These are phyloP conservation scores for Cheirogaleus medius DNA, from an alignment of 2,113 vertebrate genomes.

Conservation along the genomic window DNA sequence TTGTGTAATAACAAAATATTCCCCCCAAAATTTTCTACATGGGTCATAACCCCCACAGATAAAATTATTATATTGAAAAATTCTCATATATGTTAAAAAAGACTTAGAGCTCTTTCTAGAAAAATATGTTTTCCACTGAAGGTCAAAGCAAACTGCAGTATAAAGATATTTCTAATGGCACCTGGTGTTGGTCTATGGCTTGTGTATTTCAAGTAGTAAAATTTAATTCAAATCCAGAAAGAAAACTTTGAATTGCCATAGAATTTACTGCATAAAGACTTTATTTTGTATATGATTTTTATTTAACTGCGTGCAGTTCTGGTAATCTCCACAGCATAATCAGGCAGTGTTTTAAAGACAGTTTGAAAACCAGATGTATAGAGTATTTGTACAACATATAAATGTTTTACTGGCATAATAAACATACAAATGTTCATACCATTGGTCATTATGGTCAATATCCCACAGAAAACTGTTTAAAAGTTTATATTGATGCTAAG, in stretches of 20 bases:
- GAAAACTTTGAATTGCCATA: not conserved
- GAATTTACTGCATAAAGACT: not conserved
- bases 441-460: not conserved
- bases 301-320: not conserved
- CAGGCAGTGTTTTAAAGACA: not conserved
- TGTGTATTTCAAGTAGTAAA: constrained; percentile 14
- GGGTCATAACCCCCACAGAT: not conserved
- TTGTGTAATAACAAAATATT: not conserved
- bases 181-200: not conserved
- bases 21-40: not conserved
- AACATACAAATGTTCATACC: not conserved
- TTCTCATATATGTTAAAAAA: not conserved
- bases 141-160: not conserved
- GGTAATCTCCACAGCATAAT: not conserved
- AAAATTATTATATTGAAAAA: not conserved
- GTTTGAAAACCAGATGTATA: not conserved
- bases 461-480: not conserved
- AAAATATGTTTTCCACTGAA: not conserved
- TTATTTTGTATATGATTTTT: not conserved
- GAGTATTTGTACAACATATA: not conserved
- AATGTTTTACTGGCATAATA: not conserved
- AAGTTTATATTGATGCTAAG: not conserved
- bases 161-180: not conserved
- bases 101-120: not conserved
- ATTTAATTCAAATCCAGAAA: not conserved